A percentile compares a stretch with the other conserved stretches of the same genome.
Conservation (phyloP, 2,888 invertebrate species). For the Eristalinus aeneus region DNA sequence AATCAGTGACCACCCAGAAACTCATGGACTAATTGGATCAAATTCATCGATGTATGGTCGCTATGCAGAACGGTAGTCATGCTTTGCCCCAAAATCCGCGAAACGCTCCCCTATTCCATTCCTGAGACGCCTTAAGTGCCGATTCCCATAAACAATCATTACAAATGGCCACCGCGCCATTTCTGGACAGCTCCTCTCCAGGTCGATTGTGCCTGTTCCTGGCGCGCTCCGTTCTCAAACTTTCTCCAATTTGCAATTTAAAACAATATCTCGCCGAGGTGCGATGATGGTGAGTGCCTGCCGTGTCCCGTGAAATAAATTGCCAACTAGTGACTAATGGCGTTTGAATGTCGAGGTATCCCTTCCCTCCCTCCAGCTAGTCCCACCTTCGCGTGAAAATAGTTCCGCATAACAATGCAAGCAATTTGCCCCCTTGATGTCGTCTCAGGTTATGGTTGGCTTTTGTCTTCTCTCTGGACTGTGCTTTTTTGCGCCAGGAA, state of each 20-base stretch:
- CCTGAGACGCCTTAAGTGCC: slow-evolving; percentile 31
- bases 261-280: slow-evolving; percentile 56
- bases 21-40: background rate
- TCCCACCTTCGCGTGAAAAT: slow-evolving; percentile 46
- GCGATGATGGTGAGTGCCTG: slow-evolving; percentile 39
- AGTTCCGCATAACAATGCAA: slow-evolving; percentile 69
- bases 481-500: background rate
- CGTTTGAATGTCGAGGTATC: slow-evolving; percentile 7
- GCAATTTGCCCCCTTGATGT: slow-evolving; percentile 48
- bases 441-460: slow-evolving; percentile 23
- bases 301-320: slow-evolving; percentile 56
- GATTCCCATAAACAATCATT: slow-evolving; percentile 64
- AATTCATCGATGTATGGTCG: background rate
- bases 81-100: background rate
- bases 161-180: slow-evolving; percentile 62
- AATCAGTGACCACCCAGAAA: background rate
- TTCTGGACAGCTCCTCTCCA: slow-evolving; percentile 47
- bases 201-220: too few species aligned
- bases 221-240: slow-evolving; percentile 42
- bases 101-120: background rate
- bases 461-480: background rate
- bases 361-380: background rate
- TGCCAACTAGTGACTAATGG: slow-evolving; percentile 71
- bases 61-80: background rate
- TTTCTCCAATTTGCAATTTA: slow-evolving; percentile 71